phyloP scores from a whole-genome alignment of 2,797 vertebrate species.

The Tokudaia muenninki region DNA sequence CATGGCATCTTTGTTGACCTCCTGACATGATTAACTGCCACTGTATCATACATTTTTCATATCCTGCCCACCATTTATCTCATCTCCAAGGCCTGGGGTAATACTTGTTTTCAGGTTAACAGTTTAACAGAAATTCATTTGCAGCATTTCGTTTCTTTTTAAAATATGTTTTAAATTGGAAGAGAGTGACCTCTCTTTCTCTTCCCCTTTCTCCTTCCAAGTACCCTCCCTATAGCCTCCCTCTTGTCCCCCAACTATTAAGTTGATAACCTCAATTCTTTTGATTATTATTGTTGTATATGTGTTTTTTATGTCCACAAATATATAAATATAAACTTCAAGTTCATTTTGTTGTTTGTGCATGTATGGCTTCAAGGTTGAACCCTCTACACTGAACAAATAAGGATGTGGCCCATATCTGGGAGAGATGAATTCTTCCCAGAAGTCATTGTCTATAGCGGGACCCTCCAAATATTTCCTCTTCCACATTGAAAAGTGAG shows the following conservation, averaged over 20 bases:
- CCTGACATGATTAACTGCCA: not conserved
- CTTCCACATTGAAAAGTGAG: not conserved
- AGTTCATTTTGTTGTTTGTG: not conserved
- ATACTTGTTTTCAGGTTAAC: not conserved
- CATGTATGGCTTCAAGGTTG: not conserved
- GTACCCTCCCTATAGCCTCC: not conserved
- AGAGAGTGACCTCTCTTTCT: too few relatives aligned
- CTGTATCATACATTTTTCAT: not conserved
- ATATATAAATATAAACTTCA: not conserved
- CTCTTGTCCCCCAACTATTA: not conserved
- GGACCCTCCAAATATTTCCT: too few relatives aligned
- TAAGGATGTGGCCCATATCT: not conserved
- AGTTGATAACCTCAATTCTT: not conserved
- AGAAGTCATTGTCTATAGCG: not conserved
- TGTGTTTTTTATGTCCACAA: not conserved
- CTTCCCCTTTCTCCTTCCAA: not conserved
- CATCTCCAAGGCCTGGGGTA: not conserved
- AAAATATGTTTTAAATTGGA: not conserved
- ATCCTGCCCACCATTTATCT: not conserved
- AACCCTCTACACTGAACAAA: not conserved
- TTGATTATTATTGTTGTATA: not conserved
- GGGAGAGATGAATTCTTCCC: not conserved
- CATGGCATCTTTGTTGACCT: not conserved
- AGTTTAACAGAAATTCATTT: not conserved
- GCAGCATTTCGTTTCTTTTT: not conserved